phyloP scores from a whole-genome alignment of 1,140 invertebrate genomes.

The Eupristina koningsbergeri region DNA sequence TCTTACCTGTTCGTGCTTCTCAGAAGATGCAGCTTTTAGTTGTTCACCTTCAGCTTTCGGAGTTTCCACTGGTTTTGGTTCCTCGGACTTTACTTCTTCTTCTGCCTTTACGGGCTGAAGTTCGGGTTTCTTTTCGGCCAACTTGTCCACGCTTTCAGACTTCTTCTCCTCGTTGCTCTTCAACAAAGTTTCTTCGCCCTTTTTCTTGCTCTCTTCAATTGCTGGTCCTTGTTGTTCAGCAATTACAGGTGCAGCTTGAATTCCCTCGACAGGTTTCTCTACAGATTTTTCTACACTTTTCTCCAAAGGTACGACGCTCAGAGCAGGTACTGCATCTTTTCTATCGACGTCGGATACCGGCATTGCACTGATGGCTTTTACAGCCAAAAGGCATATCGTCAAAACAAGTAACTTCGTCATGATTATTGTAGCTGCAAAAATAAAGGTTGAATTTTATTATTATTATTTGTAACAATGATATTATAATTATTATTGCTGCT shows the following conservation, averaged over 20 bases:
- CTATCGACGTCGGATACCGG: conserved; percentile 61
- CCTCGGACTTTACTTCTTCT: conserved; percentile 46
- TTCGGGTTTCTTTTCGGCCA: conserved; percentile 41
- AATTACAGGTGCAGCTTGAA: conserved; percentile 13
- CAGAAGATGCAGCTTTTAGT: conserved; percentile 24
- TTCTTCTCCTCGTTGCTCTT: conserved; percentile 25
- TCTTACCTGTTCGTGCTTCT: conserved; percentile 22
- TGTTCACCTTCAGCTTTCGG: conserved; percentile 40
- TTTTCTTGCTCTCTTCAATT: background rate
- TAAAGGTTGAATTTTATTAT: conserved; percentile 5
- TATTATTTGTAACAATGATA: too few relatives aligned
- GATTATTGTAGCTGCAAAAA: conserved; percentile 44
- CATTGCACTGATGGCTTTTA: conserved; percentile 58
- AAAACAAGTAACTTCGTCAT: conserved; percentile 63
- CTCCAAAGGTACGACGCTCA: conserved; percentile 51
- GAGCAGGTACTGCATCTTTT: conserved; percentile 34
- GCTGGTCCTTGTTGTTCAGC: background rate
- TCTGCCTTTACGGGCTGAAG: conserved; percentile 10
- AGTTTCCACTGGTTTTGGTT: conserved; percentile 51
- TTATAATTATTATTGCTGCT: too few relatives aligned
- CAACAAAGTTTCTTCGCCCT: background rate
- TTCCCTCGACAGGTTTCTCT: conserved; percentile 30
- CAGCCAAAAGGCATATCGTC: conserved; percentile 61
- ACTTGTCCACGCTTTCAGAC: background rate
- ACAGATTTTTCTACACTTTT: conserved; percentile 20